Evolutionary conservation across 2,113 vertebrate genomes (phyloP).

Genomic region (Eudyptes chrysolophus): DNA sequence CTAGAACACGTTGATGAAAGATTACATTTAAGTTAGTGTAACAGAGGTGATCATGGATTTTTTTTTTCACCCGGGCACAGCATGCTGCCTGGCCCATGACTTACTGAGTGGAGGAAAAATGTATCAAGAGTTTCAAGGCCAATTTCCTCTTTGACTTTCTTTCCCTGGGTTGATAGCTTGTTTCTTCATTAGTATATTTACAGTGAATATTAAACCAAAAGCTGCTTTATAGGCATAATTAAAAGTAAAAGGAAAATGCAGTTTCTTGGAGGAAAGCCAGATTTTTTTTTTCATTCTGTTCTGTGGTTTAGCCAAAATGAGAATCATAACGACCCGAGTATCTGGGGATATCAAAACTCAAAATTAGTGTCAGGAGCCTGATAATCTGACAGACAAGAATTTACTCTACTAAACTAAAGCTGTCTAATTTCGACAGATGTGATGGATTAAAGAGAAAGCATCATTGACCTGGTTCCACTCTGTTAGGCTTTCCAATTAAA

Average conservation of each 20-base stretch:
- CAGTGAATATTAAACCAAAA: neutral
- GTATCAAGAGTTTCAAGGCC: neutral
- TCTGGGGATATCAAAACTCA: neutral
- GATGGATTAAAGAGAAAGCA: conserved; percentile 52
- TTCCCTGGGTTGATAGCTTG: neutral
- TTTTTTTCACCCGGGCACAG: neutral
- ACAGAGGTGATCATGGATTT: neutral
- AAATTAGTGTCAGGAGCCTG: neutral
- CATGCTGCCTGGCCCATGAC: neutral
- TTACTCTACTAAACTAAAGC: conserved; percentile 51
- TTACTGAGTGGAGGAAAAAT: neutral
- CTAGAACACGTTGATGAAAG: neutral
- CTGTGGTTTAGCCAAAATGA: neutral
- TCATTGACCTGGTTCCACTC: conserved; percentile 66
- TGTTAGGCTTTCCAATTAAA: conserved; percentile 67
- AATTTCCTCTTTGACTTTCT: neutral
- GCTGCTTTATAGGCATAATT: neutral
- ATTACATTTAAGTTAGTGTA: neutral
- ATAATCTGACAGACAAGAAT: conserved; percentile 52
- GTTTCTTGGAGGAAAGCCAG: neutral
- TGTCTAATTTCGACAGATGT: conserved; percentile 39
- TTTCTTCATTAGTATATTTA: neutral
- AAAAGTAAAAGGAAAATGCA: neutral
- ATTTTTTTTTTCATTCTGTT: neutral
- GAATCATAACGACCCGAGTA: neutral